Evolutionary conservation across 2,888 invertebrate species (phyloP).

Genomic region (Hydrotaea cyrtoneurina): DNA sequence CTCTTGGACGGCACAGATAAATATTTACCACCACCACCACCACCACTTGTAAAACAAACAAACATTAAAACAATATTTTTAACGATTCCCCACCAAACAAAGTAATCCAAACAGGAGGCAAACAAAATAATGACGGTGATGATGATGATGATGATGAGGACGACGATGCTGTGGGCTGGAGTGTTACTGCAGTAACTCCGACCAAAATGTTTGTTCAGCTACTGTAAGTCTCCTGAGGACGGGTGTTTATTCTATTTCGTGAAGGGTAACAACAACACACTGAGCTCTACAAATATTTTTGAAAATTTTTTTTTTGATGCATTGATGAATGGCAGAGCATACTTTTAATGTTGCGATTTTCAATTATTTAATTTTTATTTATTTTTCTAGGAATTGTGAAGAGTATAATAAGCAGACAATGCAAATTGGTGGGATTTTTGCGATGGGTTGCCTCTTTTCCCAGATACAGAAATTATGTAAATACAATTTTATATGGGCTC

Average conservation of each 20-base stretch:
- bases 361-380: conserved; percentile 29
- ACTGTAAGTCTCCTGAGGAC: conserved; percentile 29
- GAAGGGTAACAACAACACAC: not conserved
- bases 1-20: conserved; percentile 39
- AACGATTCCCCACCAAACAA: conserved; percentile 35
- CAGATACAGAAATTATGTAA: no score
- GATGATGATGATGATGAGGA: no score
- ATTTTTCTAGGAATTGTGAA: not conserved
- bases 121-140: not conserved
- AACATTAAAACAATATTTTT: conserved; percentile 57
- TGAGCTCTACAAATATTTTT: conserved; percentile 3
- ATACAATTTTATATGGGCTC: no score
- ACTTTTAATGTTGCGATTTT: conserved; percentile 12
- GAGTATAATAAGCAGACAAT: conserved; percentile 5
- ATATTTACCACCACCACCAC: conserved; percentile 44
- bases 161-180: not conserved
- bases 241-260: not conserved
- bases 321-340: not conserved
- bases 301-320: conserved; percentile 12
- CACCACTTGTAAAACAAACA: conserved; percentile 45
- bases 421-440: not conserved
- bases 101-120: conserved; percentile 11
- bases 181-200: not conserved
- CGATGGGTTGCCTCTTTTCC: no score
- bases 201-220: conserved; percentile 8